Base-by-base conservation (phyloP, 2,797 vertebrate species). In the Gymnocypris eckloni region DNA sequence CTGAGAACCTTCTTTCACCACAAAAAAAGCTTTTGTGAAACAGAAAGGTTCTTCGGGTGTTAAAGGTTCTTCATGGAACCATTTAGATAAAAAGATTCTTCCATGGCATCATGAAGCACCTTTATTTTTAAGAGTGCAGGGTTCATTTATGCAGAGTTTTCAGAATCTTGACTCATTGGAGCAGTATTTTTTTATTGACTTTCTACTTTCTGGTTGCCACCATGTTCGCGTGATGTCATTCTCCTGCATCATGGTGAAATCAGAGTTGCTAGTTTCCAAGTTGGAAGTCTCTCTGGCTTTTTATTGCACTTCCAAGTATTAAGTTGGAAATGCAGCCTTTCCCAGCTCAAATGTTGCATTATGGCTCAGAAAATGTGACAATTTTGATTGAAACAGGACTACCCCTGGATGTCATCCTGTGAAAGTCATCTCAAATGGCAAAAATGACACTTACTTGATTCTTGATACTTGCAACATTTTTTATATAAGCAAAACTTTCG, bases 361-460 rank as follows among this genome's bases (percentile, higher is more conserved):
- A 33, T 66, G 15, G 56, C 25, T 73, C 13, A 39, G 45, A 71
- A 39, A 71, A 54, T 25, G 5, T 56, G n/a, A 45, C 15, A 18
- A 15, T 67, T 71, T 43, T 25, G 37, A 69, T 28, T 54, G 37
- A 70, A 79, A 70, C 59, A 76, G 81, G 76, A 81, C 43, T 41
- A 75, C 71, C 75, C 67, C 78, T 75, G 72, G 81, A 90, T 56
- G 28, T 70, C 43, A 83, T 86, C 54, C 79, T 87, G 86, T 77
- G 73, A 89, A 87, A 84, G 59, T 80, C 81, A 86, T 80, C 87
- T 86, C 71, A 67, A 8, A 37, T 33, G 28, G 2, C 64, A 37
- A 33, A 66, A 15, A 33, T 16, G 12, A 12, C n/a, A 25, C 4
- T 54, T 20, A 12, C 45, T 54, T 9, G 20, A n/a, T 61, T 13